A percentile compares a stretch with the other conserved stretches of the same genome.
These are phyloP conservation scores for Florisuga fusca DNA, from an alignment of 2,797 vertebrate genomes.

Conservation along the genomic window DNA sequence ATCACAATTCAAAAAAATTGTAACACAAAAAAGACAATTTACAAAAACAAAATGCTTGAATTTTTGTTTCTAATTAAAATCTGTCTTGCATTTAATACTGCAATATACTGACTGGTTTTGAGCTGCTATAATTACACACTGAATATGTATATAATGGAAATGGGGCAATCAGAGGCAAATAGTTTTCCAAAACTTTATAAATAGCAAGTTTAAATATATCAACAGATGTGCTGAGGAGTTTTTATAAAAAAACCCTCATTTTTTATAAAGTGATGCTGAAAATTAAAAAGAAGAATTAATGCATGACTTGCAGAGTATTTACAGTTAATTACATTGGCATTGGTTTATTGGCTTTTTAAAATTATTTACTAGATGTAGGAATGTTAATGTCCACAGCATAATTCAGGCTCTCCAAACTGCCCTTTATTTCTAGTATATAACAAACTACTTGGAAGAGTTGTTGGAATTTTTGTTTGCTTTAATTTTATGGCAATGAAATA, in stretches of 20 bases:
- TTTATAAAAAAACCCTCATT: too few relatives aligned
- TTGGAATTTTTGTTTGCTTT: neutral
- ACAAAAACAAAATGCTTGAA: neutral
- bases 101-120: neutral
- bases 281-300: constrained; percentile 17
- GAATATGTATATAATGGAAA: constrained; percentile 62
- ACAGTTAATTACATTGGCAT: constrained; percentile 36
- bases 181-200: constrained; percentile 32
- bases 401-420: neutral
- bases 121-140: constrained; percentile 45
- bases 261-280: neutral
- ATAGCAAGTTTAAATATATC: constrained; percentile 41
- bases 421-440: neutral
- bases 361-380: constrained; percentile 13
- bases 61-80: constrained; percentile 12
- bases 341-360: constrained; percentile 35
- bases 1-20: neutral
- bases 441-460: neutral
- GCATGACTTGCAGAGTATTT: constrained; percentile 4
- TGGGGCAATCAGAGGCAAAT: constrained; percentile 39
- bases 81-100: neutral
- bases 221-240: neutral
- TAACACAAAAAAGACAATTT: neutral
- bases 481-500: neutral
- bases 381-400: neutral